Conservation (phyloP, 2,888 invertebrate genomes). For the Tyria jacobaeae region DNA sequence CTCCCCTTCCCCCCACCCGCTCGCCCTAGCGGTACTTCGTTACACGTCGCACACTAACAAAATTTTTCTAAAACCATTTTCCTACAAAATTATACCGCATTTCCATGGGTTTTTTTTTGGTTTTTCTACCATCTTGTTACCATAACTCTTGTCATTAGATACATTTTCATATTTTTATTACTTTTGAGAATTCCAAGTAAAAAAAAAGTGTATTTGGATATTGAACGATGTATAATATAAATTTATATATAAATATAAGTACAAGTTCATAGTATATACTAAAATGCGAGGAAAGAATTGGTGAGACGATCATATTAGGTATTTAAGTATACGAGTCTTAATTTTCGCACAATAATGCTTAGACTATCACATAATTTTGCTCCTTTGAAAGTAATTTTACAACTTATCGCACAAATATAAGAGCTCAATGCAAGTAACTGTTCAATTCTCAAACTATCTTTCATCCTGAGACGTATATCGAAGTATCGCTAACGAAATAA, state of each 20-base stretch:
- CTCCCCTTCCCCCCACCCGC: slow-evolving; percentile 40
- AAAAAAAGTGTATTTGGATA: slow-evolving; percentile 1
- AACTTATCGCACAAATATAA: slow-evolving; percentile 20
- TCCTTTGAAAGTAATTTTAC: slow-evolving; percentile 22
- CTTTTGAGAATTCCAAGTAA: neutral
- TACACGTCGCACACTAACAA: slow-evolving; percentile 23
- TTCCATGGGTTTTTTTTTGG: neutral
- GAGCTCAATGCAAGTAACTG: slow-evolving; percentile 16
- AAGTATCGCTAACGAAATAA: slow-evolving; percentile 40
- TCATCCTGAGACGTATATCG: slow-evolving; percentile 33
- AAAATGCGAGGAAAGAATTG: slow-evolving; percentile 1
- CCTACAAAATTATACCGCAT: neutral
- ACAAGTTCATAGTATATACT: slow-evolving; percentile 3
- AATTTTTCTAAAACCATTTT: neutral
- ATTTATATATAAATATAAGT: slow-evolving; percentile 7
- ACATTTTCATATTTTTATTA: neutral
- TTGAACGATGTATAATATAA: slow-evolving; percentile 2
- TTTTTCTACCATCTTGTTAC: neutral
- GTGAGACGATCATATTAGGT: slow-evolving; percentile 18
- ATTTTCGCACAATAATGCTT: slow-evolving; percentile 20
- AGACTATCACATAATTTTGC: slow-evolving; percentile 13
- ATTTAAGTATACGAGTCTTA: slow-evolving; percentile 20
- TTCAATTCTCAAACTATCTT: slow-evolving; percentile 20
- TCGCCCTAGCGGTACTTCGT: slow-evolving; percentile 38
- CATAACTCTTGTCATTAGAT: no score